Percentiles rank a stretch among this genome's conserved stretches.
These are phyloP conservation scores for Phenganax marumi DNA, from an alignment of 92 coral and sea anemone species.

Conservation along the genomic window DNA sequence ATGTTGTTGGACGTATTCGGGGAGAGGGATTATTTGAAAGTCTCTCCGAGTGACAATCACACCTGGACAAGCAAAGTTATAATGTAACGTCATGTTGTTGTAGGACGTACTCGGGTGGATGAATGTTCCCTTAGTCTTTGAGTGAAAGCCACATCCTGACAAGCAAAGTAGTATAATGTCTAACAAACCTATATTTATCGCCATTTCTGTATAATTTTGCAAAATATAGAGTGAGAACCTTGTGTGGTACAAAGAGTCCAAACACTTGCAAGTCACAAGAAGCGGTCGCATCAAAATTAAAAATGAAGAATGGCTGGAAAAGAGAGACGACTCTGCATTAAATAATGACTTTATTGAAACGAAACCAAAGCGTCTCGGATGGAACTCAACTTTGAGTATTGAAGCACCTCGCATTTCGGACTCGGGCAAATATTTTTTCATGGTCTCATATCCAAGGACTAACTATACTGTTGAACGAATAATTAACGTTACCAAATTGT, in stretches of 20 bases:
- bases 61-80: no score
- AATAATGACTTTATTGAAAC: constrained; percentile 15
- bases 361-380: constrained; percentile 56
- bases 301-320: constrained; percentile 10
- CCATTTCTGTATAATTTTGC: background rate
- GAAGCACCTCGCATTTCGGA: constrained; percentile 62
- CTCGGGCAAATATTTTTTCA: constrained; percentile 75
- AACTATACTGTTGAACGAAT: constrained; percentile 36
- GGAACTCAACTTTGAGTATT: constrained; percentile 69
- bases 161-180: no score
- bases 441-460: constrained; percentile 41
- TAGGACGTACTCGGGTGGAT: no score
- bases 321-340: background rate
- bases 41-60: no score
- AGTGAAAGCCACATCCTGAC: no score
- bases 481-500: constrained; percentile 21
- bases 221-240: constrained; percentile 37
- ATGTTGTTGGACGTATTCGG: no score
- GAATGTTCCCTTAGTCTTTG: no score
- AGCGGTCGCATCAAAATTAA: constrained; percentile 64
- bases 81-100: no score
- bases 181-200: no score
- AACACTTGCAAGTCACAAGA: constrained; percentile 39
- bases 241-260: constrained; percentile 40
- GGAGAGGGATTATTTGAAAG: no score